Percentiles rank a stretch among this genome's conserved stretches.
phyloP scores from a whole-genome alignment of 2,888 invertebrate species.

The Oscheius sp. region DNA sequence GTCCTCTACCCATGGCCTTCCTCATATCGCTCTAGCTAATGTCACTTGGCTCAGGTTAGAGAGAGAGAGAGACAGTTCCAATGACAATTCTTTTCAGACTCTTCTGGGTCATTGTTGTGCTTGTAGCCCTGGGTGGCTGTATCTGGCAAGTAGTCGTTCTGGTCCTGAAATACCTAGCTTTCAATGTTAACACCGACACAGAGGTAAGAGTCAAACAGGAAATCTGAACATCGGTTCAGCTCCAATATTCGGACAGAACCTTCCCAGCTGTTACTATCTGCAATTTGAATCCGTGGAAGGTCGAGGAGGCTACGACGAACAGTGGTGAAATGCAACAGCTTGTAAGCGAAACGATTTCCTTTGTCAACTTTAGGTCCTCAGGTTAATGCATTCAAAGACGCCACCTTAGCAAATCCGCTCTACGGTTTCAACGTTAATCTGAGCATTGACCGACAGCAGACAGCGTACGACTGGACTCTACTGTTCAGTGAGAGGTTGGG shows the following conservation, averaged over 20 bases:
- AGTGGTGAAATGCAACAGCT: slow-evolving; percentile 47
- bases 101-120: slow-evolving; percentile 66
- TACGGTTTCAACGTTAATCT: slow-evolving; percentile 56
- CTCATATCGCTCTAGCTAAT: slow-evolving; percentile 69
- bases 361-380: background rate
- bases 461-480: slow-evolving; percentile 54
- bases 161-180: slow-evolving; percentile 59
- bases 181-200: slow-evolving; percentile 66
- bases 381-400: slow-evolving; percentile 44
- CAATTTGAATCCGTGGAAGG: slow-evolving; percentile 70
- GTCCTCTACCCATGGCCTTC: slow-evolving; percentile 70
- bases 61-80: background rate
- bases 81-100: slow-evolving; percentile 35
- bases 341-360: slow-evolving; percentile 39
- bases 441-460: slow-evolving; percentile 47
- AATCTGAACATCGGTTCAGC: slow-evolving; percentile 46
- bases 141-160: slow-evolving; percentile 62
- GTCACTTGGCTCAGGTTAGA: slow-evolving; percentile 52
- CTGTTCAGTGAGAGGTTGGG: slow-evolving; percentile 52
- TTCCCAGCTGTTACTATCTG: slow-evolving; percentile 72
- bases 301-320: slow-evolving; percentile 33
- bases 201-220: slow-evolving; percentile 39
- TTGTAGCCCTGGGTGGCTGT: slow-evolving; percentile 58
- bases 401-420: no score
- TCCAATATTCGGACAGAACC: slow-evolving; percentile 66